Conservation (phyloP, 1,140 invertebrate species). For the Hylyphantes graminicola region DNA sequence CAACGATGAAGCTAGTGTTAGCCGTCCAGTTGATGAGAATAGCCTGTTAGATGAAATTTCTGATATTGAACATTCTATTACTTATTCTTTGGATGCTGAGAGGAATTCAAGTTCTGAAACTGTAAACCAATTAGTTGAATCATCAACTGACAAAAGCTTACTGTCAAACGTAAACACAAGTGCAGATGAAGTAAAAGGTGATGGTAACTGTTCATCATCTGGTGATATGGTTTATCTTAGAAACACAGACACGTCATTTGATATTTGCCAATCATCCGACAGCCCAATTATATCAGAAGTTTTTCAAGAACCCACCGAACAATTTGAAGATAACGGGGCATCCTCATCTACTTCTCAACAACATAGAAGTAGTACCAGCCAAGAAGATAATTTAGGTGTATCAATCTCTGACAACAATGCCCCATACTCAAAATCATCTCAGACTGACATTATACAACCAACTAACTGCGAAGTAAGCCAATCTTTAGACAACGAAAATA, state of each 20-base stretch:
- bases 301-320: not conserved
- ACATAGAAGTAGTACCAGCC: not conserved
- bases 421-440: too few relatives aligned
- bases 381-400: too few relatives aligned
- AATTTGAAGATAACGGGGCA: not conserved
- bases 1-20: too few relatives aligned
- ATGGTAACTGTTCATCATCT: slow-evolving; percentile 28
- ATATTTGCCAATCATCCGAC: slow-evolving; percentile 33
- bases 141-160: slow-evolving; percentile 20
- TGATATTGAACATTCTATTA: too few relatives aligned
- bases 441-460: not conserved
- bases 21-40: too few relatives aligned
- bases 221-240: not conserved
- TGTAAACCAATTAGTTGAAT: slow-evolving; percentile 21
- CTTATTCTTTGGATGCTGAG: not conserved
- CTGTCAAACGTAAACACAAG: not conserved
- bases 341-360: not conserved
- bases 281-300: not conserved
- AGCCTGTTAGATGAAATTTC: too few relatives aligned
- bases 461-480: slow-evolving; percentile 10
- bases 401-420: too few relatives aligned
- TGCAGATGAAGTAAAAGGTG: slow-evolving; percentile 1
- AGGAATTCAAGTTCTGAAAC: not conserved
- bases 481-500: not conserved
- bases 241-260: not conserved